Evolutionary conservation across 2,888 invertebrate species (phyloP).

Genomic region (Xanthia icteritia): DNA sequence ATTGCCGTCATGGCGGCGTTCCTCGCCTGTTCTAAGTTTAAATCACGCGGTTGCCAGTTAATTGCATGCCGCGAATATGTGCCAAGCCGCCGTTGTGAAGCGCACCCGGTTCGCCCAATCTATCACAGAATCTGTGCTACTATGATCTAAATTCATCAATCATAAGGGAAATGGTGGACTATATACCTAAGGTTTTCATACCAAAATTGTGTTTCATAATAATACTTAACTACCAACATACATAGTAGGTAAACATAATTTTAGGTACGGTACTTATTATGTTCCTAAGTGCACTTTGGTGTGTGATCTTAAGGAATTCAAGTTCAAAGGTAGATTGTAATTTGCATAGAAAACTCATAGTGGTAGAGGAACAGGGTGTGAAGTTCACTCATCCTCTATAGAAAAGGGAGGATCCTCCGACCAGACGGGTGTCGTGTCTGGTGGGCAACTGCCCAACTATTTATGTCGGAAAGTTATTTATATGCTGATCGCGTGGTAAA

Average conservation of each 20-base stretch:
- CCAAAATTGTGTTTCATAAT: not conserved
- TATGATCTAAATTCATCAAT: conserved; percentile 12
- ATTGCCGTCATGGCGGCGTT: not conserved
- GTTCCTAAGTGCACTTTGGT: not conserved
- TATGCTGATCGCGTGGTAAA: too few species aligned
- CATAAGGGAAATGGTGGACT: not conserved
- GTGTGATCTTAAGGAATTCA: not conserved
- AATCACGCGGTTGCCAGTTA: conserved; percentile 58
- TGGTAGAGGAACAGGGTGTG: too few species aligned
- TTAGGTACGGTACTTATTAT: not conserved
- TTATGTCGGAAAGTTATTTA: too few species aligned
- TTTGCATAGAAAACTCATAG: not conserved
- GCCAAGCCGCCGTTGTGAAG: conserved; percentile 41
- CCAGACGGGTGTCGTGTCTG: too few species aligned
- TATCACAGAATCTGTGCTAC: not conserved
- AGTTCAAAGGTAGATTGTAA: not conserved
- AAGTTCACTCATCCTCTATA: too few species aligned
- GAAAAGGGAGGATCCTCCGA: too few species aligned
- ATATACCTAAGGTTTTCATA: not conserved
- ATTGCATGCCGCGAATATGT: conserved; percentile 60
- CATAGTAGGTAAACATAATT: too few species aligned
- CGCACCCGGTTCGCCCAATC: conserved; percentile 28
- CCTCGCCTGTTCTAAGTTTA: conserved; percentile 47
- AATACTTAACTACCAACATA: too few species aligned
- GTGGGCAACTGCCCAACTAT: too few species aligned